Evolutionary conservation across 2,888 invertebrate genomes (phyloP).

Genomic region (Oeneis ivallda): DNA sequence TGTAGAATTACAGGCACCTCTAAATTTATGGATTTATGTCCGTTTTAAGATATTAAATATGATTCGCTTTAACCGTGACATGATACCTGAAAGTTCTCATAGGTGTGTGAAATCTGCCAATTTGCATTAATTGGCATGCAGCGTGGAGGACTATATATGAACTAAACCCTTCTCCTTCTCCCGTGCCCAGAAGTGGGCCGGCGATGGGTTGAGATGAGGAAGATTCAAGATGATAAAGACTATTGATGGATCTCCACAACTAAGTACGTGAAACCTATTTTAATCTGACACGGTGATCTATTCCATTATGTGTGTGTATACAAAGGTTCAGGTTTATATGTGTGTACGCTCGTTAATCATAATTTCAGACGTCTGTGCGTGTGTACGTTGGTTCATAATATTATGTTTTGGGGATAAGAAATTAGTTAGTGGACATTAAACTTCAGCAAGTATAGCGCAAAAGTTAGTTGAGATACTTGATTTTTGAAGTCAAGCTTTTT

Average conservation of each 20-base stretch:
- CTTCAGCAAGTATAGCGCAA: conserved; percentile 54
- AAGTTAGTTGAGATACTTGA: conserved; percentile 49
- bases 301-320: conserved; percentile 61
- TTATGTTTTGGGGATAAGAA: conserved; percentile 83
- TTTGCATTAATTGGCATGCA: no score
- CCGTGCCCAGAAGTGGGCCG: no score
- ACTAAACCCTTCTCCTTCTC: no score
- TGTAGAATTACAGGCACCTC: no score
- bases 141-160: no score
- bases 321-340: conserved; percentile 53
- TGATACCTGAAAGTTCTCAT: no score
- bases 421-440: conserved; percentile 83
- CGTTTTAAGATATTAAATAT: no score
- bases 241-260: conserved; percentile 61
- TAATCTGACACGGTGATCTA: conserved; percentile 70
- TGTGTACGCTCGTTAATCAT: conserved; percentile 81
- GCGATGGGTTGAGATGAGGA: no score
- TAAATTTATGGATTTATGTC: no score
- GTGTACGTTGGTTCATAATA: conserved; percentile 80
- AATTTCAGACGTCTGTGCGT: conserved; percentile 81
- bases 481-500: no score
- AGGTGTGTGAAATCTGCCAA: no score
- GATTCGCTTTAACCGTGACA: no score
- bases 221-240: conserved; percentile 42
- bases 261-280: conserved; percentile 57